Conservation (phyloP, 2,113 vertebrate species). For the Sciurus niger region DNA sequence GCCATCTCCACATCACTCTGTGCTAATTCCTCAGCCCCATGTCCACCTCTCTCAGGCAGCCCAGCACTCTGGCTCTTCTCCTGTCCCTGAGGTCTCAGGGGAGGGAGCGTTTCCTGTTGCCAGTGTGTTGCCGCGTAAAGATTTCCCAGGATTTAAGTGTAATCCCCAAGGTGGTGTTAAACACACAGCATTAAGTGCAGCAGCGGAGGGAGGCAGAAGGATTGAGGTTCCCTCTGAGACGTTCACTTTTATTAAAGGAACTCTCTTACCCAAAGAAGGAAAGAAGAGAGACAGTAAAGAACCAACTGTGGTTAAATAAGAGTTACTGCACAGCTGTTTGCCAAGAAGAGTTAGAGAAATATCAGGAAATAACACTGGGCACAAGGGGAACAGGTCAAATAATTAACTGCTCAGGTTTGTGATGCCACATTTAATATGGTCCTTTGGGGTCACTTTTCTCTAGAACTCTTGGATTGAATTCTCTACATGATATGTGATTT, state of each 20-base stretch:
- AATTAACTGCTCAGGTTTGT: slow-evolving; percentile 39
- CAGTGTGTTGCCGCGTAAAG: slow-evolving; percentile 70
- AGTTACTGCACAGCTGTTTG: slow-evolving; percentile 19
- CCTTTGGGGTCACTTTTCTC: not conserved
- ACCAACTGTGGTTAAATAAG: slow-evolving; percentile 59
- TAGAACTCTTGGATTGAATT: slow-evolving; percentile 23
- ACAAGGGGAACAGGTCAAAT: not conserved
- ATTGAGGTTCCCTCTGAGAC: slow-evolving; percentile 81
- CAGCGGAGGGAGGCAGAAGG: slow-evolving; percentile 68
- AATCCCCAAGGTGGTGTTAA: slow-evolving; percentile 83
- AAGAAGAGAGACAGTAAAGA: slow-evolving; percentile 59
- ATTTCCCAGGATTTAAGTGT: slow-evolving; percentile 79
- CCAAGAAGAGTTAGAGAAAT: slow-evolving; percentile 46
- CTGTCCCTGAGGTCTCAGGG: not conserved
- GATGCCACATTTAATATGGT: not conserved
- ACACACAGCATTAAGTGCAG: slow-evolving; percentile 70
- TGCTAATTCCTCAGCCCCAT: not conserved
- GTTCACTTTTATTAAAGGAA: slow-evolving; percentile 77
- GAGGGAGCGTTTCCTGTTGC: slow-evolving; percentile 67
- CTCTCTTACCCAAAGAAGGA: slow-evolving; percentile 48
- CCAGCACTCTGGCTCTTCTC: not conserved
- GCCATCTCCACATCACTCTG: not conserved
- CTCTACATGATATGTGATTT: not conserved
- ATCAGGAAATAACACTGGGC: slow-evolving; percentile 30
- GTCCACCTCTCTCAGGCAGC: not conserved